Conservation (phyloP, 2,797 vertebrate genomes). For the Hapalemur alaotrensis region DNA sequence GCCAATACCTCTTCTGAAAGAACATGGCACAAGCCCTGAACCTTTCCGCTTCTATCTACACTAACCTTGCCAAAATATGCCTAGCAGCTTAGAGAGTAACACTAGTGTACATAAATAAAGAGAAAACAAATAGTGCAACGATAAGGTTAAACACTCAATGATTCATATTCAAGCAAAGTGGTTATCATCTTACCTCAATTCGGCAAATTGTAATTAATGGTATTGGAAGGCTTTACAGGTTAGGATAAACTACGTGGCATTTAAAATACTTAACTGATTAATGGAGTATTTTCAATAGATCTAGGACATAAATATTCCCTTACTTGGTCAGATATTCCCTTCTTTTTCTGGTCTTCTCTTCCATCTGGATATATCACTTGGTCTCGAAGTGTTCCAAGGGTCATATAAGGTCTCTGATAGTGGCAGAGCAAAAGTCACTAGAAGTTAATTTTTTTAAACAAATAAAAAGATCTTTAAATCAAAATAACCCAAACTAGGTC, state of each 20-base stretch:
- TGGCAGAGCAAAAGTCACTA: slow-evolving; percentile 42
- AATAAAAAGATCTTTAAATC: not conserved
- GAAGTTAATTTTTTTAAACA: not conserved
- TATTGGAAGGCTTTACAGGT: not conserved
- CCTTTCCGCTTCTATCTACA: not conserved
- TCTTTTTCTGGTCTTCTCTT: slow-evolving; percentile 91
- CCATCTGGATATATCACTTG: slow-evolving; percentile 99
- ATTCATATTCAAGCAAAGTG: slow-evolving; percentile 8
- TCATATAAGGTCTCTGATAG: slow-evolving; percentile 97
- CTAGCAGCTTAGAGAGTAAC: not conserved
- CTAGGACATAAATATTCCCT: not conserved
- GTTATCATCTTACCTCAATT: not conserved
- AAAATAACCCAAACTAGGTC: slow-evolving; percentile 6
- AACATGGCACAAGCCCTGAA: not conserved
- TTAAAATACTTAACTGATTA: slow-evolving; percentile 16
- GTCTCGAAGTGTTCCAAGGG: slow-evolving; percentile 95
- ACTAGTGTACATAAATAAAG: not conserved
- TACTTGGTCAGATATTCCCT: slow-evolving; percentile 95
- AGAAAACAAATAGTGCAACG: not conserved
- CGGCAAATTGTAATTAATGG: not conserved
- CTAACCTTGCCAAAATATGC: not conserved
- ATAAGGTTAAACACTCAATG: not conserved
- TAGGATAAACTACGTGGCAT: not conserved
- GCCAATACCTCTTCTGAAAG: slow-evolving; percentile 28
- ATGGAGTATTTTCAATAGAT: not conserved